Percentiles rank a stretch among this genome's conserved stretches.
Conservation (phyloP, 2,113 vertebrate genomes). For the Oncorhynchus clarkii region DNA sequence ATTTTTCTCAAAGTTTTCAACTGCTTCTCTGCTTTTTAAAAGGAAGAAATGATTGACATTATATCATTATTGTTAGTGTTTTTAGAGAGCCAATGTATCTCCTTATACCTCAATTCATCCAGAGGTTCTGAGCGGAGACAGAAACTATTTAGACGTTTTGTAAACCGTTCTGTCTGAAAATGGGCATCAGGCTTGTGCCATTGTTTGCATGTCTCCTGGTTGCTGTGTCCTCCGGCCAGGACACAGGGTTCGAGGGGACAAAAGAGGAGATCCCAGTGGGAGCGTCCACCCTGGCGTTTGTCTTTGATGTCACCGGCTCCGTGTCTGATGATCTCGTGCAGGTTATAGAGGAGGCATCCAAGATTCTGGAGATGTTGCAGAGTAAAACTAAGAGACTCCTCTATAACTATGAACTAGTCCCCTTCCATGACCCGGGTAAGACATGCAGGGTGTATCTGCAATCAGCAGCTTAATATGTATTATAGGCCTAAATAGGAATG, state of each 20-base stretch:
- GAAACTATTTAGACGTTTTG: not conserved
- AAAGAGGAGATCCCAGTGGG: constrained; percentile 84
- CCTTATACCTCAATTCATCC: constrained; percentile 21
- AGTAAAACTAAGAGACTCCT: constrained; percentile 89
- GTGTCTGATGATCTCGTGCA: constrained; percentile 99
- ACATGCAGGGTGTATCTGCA: no score
- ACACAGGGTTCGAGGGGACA: constrained; percentile 40
- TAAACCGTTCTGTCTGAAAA: constrained; percentile 46
- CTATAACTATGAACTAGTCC: constrained; percentile 94
- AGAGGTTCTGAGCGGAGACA: constrained; percentile 23
- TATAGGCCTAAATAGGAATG: no score
- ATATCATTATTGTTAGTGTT: not conserved
- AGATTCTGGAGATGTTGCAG: constrained; percentile 94
- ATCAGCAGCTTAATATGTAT: no score
- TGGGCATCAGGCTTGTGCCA: constrained; percentile 54
- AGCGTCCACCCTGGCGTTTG: constrained; percentile 94
- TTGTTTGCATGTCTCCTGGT: constrained; percentile 55
- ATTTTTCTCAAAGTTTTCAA: not conserved
- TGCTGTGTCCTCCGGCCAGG: constrained; percentile 65
- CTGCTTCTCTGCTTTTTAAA: constrained; percentile 1
- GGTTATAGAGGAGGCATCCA: constrained; percentile 96
- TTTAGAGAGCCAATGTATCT: constrained; percentile 54
- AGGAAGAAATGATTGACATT: constrained; percentile 2
- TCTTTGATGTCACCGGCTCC: constrained; percentile 98
- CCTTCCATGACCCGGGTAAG: constrained; percentile 97